Evolutionary conservation across 2,888 invertebrate species (phyloP), one percentile per base, ranked within the genome.

Genomic region (Aphodius granarius): DNA sequence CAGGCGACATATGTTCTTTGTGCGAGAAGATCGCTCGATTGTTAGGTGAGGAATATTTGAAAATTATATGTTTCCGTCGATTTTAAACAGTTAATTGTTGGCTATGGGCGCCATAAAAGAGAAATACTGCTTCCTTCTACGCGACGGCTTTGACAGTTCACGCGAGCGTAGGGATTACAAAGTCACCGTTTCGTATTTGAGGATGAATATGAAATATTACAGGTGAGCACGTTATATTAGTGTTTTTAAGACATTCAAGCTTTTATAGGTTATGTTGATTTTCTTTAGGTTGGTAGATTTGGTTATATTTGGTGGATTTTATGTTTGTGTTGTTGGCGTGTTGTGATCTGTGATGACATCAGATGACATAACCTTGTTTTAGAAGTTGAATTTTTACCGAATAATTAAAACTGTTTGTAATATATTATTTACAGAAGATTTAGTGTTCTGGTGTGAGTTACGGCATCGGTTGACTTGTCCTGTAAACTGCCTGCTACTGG

Each of bases 71-170:
- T 19, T 22, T 68, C n/a, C 15, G 43, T 43, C 43, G 43, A 43
- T 43, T 43, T 43, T 19, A 73, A 63, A 73, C 73, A 64, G 73
- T 73, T 73, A 73, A 73, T 73, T 73, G 66, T 73, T 73, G 66
- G 21, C 21, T 73, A 66, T 17, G 66, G 43, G 18, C 66, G 43
- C 43, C 65, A 73, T 73, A 73, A 73, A 73, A 73, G 65, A 73
- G 73, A 73, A 66, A 73, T 73, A 73, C 66, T 64, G 43, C 66
- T 73, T 73, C 73, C 73, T 73, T 23, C n/a, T 73, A n/a, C 66
- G 73, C 43, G 43, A 43, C 43, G 43, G 13, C 6, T 43, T 43
- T 43, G 43, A 43, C 43, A 43, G 43, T 43, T 43, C 43, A 43
- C 43, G 43, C 43, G 43, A 43, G 43, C 9, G 43, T 6, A 43